Evolutionary conservation across 2,888 invertebrate genomes (phyloP).

Genomic region (Sepioteuthis lessoniana): DNA sequence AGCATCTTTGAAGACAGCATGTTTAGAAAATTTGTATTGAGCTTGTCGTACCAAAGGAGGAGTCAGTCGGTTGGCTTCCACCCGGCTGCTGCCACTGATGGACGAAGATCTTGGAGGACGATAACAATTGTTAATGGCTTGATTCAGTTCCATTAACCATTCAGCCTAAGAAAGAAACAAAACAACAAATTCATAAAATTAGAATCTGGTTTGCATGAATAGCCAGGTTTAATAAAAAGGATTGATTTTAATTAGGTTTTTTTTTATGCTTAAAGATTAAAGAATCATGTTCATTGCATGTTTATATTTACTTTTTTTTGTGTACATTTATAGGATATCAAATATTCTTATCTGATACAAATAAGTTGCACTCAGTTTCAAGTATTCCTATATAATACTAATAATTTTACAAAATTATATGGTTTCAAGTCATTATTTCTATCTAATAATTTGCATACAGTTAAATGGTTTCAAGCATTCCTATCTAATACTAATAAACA

Average conservation of each 20-base stretch:
- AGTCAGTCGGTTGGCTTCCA: slow-evolving; percentile 76
- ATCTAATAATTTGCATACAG: no score
- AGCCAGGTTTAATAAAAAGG: not conserved
- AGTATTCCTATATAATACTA: no score
- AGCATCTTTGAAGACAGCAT: slow-evolving; percentile 83
- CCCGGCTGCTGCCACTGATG: slow-evolving; percentile 76
- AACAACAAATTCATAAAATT: not conserved
- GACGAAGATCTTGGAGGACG: slow-evolving; percentile 70
- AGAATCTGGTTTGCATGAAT: not conserved
- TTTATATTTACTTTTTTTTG: no score
- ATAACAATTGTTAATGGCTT: slow-evolving; percentile 82
- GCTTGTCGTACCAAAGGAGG: slow-evolving; percentile 84
- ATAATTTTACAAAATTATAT: no score
- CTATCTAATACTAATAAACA: no score
- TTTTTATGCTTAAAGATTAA: no score
- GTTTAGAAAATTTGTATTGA: slow-evolving; percentile 83
- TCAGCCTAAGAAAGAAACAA: slow-evolving; percentile 59
- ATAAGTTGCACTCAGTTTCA: no score
- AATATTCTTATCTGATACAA: no score
- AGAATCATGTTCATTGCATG: no score
- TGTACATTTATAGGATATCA: no score
- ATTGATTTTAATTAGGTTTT: not conserved
- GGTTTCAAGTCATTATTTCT: no score
- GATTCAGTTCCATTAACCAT: slow-evolving; percentile 82
- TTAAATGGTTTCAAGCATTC: no score